Conservation (phyloP, 2,797 vertebrate species). For the Toxotes lorentzi region DNA sequence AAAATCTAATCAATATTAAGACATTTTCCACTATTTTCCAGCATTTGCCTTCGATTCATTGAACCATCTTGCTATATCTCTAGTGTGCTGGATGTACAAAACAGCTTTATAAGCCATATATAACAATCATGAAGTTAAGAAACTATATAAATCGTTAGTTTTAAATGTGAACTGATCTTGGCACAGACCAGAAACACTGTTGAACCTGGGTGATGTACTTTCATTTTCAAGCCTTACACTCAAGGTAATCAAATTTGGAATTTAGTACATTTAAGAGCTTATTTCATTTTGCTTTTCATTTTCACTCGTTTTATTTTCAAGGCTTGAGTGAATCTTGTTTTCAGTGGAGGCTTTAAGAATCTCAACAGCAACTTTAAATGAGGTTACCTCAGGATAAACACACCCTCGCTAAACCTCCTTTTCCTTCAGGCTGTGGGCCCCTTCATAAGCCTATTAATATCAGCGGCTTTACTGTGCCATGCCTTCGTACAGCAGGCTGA, state of each 20-base stretch:
- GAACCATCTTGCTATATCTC: background rate
- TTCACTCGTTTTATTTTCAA: background rate
- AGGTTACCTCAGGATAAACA: slow-evolving; percentile 42
- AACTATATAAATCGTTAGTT: background rate
- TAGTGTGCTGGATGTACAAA: background rate
- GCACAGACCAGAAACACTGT: background rate
- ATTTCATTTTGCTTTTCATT: background rate
- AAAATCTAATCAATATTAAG: background rate
- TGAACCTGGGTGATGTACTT: background rate
- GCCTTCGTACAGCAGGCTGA: slow-evolving; percentile 8
- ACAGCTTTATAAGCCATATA: background rate
- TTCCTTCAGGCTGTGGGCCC: slow-evolving; percentile 5
- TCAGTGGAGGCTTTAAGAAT: background rate
- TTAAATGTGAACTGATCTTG: background rate
- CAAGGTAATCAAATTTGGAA: background rate
- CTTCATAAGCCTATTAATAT: slow-evolving; percentile 31
- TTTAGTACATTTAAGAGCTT: background rate
- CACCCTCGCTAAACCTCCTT: slow-evolving; percentile 1
- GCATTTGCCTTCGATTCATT: background rate
- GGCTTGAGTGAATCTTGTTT: slow-evolving; percentile 5
- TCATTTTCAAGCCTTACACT: background rate
- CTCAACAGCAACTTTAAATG: background rate
- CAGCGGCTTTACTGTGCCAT: background rate
- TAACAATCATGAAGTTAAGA: background rate
- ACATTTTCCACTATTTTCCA: background rate